phyloP scores from a whole-genome alignment of 2,888 invertebrate genomes.

The Salpingus planirostris region DNA sequence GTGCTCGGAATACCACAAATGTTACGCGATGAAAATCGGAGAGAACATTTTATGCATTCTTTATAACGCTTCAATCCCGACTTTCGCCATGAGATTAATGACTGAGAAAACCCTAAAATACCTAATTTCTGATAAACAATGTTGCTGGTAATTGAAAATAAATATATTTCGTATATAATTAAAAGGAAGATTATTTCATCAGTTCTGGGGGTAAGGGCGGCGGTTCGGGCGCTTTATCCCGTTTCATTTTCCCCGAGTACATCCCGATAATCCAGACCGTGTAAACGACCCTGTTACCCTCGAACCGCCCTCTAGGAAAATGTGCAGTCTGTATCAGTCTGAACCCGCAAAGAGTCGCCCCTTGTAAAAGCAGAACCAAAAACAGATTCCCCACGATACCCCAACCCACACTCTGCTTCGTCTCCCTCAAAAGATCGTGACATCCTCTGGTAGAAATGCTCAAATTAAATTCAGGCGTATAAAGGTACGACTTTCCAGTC shows the following conservation, averaged over 20 bases:
- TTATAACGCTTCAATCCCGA: conserved; percentile 64
- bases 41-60: conserved; percentile 64
- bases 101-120: conserved; percentile 57
- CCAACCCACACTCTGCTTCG: conserved; percentile 32
- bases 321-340: conserved; percentile 38
- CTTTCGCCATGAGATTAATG: conserved; percentile 64
- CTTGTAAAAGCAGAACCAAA: too few relatives aligned
- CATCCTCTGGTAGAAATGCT: conserved; percentile 38
- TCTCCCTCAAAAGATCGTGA: conserved; percentile 26
- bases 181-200: conserved; percentile 4
- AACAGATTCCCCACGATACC: conserved; percentile 30
- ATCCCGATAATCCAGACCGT: conserved; percentile 35
- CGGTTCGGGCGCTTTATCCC: conserved; percentile 14
- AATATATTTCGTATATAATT: too few relatives aligned
- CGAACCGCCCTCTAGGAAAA: conserved; percentile 25
- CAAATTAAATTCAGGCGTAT: conserved; percentile 42
- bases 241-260: conserved; percentile 22
- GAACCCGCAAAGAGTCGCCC: conserved; percentile 17
- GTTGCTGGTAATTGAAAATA: conserved; percentile 62
- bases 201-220: conserved; percentile 20
- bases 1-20: conserved; percentile 81
- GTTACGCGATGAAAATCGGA: conserved; percentile 61
- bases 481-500: conserved; percentile 47
- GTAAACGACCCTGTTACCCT: conserved; percentile 26
- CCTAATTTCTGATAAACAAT: conserved; percentile 56